A percentile compares a stretch with the other conserved stretches of the same genome.
Conservation (phyloP, 2,797 vertebrate genomes). For the Leptoclinus maculatus region DNA sequence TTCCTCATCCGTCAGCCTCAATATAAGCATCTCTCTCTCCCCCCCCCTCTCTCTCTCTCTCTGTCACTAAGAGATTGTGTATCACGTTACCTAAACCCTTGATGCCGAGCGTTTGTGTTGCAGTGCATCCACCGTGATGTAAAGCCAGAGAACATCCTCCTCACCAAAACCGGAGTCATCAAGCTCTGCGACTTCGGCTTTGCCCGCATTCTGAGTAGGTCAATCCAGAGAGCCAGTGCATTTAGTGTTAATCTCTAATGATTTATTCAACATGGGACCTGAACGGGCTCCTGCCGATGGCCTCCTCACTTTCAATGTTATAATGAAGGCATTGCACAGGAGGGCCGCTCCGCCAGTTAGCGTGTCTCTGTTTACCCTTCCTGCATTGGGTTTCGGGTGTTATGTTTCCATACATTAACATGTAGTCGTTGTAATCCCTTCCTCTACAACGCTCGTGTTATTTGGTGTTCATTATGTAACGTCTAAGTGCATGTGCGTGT, state of each 20-base stretch:
- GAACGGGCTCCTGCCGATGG: slow-evolving; percentile 42
- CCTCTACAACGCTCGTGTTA: slow-evolving; percentile 43
- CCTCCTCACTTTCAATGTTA: slow-evolving; percentile 74
- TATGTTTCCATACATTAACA: slow-evolving; percentile 75
- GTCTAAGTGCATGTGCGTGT: slow-evolving; percentile 13
- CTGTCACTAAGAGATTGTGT: slow-evolving; percentile 3
- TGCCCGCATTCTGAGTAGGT: slow-evolving; percentile 90
- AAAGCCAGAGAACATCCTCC: slow-evolving; percentile 93
- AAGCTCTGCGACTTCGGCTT: slow-evolving; percentile 95
- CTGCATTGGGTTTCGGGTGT: slow-evolving; percentile 70
- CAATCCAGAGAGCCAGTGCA: slow-evolving; percentile 7
- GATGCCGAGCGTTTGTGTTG: slow-evolving; percentile 37
- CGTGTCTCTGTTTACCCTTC: slow-evolving; percentile 72
- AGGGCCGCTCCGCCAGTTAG: slow-evolving; percentile 55
- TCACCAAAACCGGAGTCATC: slow-evolving; percentile 91
- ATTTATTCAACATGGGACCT: slow-evolving; percentile 74
- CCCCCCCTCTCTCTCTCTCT: neutral
- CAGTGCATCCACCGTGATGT: slow-evolving; percentile 91
- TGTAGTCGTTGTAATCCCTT: slow-evolving; percentile 75
- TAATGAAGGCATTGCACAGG: slow-evolving; percentile 41
- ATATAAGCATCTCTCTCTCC: neutral
- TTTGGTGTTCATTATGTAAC: slow-evolving; percentile 64
- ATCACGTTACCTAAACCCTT: slow-evolving; percentile 31
- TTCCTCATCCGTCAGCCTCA: slow-evolving; percentile 16
- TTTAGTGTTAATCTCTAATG: slow-evolving; percentile 74